Evolutionary conservation across 2,113 vertebrate genomes (phyloP), one percentile per base, ranked within the genome.

Genomic region (Takifugu bimaculatus): DNA sequence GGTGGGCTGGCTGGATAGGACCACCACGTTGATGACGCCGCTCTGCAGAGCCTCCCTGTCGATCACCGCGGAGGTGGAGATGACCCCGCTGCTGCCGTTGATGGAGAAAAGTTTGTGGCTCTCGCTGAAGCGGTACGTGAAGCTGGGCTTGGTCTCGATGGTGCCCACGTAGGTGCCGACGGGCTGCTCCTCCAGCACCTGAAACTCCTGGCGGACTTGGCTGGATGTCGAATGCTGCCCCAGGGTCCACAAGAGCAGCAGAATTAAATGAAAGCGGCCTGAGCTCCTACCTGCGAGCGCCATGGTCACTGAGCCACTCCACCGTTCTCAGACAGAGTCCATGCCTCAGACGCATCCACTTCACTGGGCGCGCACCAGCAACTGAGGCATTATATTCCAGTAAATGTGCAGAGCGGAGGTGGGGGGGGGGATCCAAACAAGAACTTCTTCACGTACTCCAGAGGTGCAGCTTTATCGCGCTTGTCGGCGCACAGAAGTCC

Each of bases 121-220:
- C 79, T 99, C 97, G 75, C 97, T 98, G 80, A 99, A 93, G 27
- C 97, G 92, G 87, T 98, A 99, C 48, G 93, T 94, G 88, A 99
- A 99, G 64, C 94, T 92, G 0, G 93, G 91, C 0, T 92, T 94
- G 43, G 96, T 98, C 77, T 91, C 92, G 59, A 99, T 93, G 29
- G 93, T 93, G 64, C 97, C 97, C 76, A 98, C 95, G 79, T 94
- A 93, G 13, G 94, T 96, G 62, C 94, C 95, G 0, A 95, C 50
- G 0, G 95, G 93, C 68, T 98, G 96, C 87, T 99, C 96, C 79
- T 98, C 97, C 86, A 92, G 79, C 44, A 98, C 92, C 63, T 91
- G 92, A 64, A 99, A 99, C 85, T 97, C 93, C 84, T 98, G 96
- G 4, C 96, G 93, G 66, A 93, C 91, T 80, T 96, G 95, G 20